Base-by-base conservation (phyloP, 1,140 invertebrate genomes). In the Hypsibius dujardini region DNA sequence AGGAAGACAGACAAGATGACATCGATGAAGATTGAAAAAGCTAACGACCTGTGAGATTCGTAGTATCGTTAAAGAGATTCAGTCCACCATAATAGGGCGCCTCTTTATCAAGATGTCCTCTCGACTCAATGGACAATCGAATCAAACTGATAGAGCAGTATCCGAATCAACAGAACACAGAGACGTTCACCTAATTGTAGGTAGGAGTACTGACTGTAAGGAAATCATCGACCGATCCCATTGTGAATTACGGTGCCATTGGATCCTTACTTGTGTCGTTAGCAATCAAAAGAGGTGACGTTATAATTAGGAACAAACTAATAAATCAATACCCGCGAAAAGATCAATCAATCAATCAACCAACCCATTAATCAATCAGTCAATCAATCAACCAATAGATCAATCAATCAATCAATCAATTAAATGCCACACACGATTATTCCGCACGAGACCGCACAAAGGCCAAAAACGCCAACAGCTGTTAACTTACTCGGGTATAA, bases 141-240 rank as follows among this genome's bases (percentile, higher is more conserved):
- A 12, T n/a, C 7, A 56, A n/a, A 56, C 7, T n/a, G n/a, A n/a
- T n/a, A 56, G 50, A n/a, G 7, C 50, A 56, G 50, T n/a, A 12
- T 56, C 50, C 7, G n/a, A 56, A 56, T 12, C 50, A 56, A n/a
- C 7, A n/a, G 50, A 56, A 7, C 50, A 56, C 50, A 56, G 7
- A 56, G 50, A 56, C 50, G n/a, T n/a, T 56, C 50, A 56, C 50
- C 50, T 56, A 56, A n/a, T 7, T 56, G n/a, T n/a, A 56, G 50
- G 50, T n/a, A 56, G 50, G n/a, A 56, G 50, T 56, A n/a, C 50
- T 12, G 50, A n/a, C 50, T 7, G 50, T 56, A n/a, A 7, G 50
- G 7, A 12, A 7, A 56, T 28, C 28, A 28, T 28, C 28, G 28
- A 28, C 28, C 28, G 28, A 28, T 28, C 28, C 28, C 28, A 28